phyloP scores from a whole-genome alignment of 2,113 vertebrate genomes.

The Myotis davidii region DNA sequence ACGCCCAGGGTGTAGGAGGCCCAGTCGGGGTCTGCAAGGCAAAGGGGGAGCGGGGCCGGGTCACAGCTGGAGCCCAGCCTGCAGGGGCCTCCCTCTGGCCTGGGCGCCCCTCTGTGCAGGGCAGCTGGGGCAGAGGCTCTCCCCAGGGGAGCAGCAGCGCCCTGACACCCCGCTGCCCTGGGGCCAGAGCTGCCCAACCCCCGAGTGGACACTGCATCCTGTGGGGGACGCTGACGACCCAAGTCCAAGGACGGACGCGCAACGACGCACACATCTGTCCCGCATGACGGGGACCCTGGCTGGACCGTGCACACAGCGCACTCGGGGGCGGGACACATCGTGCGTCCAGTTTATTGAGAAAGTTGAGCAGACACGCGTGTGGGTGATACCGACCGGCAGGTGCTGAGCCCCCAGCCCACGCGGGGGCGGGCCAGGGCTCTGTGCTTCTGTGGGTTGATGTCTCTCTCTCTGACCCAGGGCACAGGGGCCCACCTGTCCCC shows the following conservation, averaged over 20 bases:
- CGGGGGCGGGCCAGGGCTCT: rapidly evolving
- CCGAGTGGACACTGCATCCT: rapidly evolving
- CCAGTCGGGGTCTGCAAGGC: conserved; percentile 94
- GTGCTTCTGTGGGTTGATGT: rapidly evolving
- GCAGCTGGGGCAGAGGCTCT: no score
- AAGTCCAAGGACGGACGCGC: background rate
- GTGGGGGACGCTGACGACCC: rapidly evolving
- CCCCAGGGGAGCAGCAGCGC: background rate
- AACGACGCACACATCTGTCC: rapidly evolving
- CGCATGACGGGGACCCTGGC: background rate
- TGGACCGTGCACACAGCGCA: rapidly evolving
- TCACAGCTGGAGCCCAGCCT: background rate
- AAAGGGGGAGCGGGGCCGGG: background rate
- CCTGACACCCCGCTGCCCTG: rapidly evolving
- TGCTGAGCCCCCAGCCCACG: background rate
- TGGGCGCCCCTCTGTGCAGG: background rate
- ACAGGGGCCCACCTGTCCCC: background rate
- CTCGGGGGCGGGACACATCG: rapidly evolving
- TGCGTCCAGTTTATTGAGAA: rapidly evolving
- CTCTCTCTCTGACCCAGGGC: background rate
- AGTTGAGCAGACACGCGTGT: rapidly evolving
- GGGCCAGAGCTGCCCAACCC: background rate
- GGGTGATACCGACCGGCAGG: background rate
- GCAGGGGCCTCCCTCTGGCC: background rate
- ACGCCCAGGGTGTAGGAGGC: conserved; percentile 95